phyloP scores from a whole-genome alignment of 2,797 vertebrate species.

The Mustela erminea region DNA sequence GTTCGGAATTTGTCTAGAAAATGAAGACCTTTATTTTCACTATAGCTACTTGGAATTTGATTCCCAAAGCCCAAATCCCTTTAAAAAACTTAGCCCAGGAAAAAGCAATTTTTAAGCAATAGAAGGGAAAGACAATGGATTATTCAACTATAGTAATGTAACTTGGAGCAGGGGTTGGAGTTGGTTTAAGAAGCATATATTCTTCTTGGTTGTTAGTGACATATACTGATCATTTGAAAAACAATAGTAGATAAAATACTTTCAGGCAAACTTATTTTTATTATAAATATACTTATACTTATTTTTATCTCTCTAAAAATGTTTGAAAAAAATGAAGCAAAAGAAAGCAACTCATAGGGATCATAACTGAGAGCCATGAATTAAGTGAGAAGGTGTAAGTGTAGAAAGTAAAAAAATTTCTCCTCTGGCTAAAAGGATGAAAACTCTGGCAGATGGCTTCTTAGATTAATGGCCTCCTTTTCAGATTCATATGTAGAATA shows the following conservation, averaged over 20 bases:
- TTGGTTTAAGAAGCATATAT: neutral
- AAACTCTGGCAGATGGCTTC: neutral
- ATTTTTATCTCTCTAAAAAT: constrained; percentile 38
- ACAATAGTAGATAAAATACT: neutral
- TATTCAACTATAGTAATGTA: neutral
- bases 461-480: constrained; percentile 11
- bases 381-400: neutral
- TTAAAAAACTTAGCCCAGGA: constrained; percentile 9
- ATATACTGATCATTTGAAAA: neutral
- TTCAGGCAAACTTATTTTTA: neutral
- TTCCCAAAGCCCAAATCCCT: neutral
- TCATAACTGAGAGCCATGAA: neutral
- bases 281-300: neutral
- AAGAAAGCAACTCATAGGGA: neutral
- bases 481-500: neutral
- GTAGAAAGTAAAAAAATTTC: constrained; percentile 21
- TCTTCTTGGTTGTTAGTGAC: neutral
- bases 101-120: neutral
- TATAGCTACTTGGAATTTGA: neutral
- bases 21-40: neutral
- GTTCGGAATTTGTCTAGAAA: constrained; percentile 31
- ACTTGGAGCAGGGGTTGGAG: neutral
- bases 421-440: neutral
- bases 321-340: constrained; percentile 34
- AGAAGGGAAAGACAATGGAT: neutral